Evolutionary conservation across 2,797 vertebrate genomes (phyloP), one percentile per base, ranked within the genome.

Genomic region (Vultur gryphus): DNA sequence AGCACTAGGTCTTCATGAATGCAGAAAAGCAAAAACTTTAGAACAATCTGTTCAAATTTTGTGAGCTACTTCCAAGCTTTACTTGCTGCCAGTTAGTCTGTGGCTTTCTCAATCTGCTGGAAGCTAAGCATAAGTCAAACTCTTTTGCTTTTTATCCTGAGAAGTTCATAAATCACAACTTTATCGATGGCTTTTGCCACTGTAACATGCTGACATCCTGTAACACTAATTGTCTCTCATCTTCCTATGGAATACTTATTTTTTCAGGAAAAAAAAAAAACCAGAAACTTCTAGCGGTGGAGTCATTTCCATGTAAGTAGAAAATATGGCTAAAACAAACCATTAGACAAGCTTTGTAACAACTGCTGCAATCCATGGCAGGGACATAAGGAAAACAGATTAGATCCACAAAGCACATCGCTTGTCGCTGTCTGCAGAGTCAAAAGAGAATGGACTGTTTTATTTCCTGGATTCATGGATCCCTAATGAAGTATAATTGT

Each of bases 401-500:
- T 71, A 91, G 37, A 66, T 48, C 57, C 69, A 85, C 26, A 75
- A 83, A 88, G 61, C 24, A n/a, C 39, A 54, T 61, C 71, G 83
- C 52, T 87, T 89, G 57, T 87, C 1, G 0, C n/a, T 91, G 72
- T 78, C 89, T 96, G 54, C 57, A 84, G 48, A 64, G 64, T 46
- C 64, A 71, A 84, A 75, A 88, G 58, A 93, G 87, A 88, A 95
- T 76, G 72, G 76, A 89, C 93, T 88, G 41, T 77, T 96, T 92
- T 61, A 88, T 95, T 96, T 96, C 93, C 96, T 93, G 72, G 51
- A 91, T 94, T 92, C 87, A 78, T 86, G 85, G 94, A 82, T 90
- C 46, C 66, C 62, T 93, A 95, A 94, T 89, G 70, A 94, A 75
- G 49, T 58, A 72, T 93, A 96, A 96, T 92, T 94, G 62, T 71